Evolutionary conservation across 2,888 invertebrate species (phyloP).

Genomic region (Carpatolechia fugitivella): DNA sequence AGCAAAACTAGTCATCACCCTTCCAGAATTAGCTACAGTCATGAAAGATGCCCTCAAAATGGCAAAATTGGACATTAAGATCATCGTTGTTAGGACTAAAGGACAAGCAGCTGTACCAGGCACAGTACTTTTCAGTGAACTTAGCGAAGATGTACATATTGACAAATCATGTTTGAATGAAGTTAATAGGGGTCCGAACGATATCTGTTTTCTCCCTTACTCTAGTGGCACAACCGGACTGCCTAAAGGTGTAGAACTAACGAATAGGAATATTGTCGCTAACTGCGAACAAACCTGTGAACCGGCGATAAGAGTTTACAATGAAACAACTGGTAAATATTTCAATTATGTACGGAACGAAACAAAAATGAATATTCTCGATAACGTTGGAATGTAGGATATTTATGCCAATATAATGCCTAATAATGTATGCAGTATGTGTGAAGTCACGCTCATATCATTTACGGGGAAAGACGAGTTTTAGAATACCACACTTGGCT

Average conservation of each 20-base stretch:
- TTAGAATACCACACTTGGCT: too few relatives aligned
- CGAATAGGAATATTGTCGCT: constrained; percentile 79
- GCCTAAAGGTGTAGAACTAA: constrained; percentile 86
- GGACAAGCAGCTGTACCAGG: constrained; percentile 58
- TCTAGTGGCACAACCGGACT: constrained; percentile 93
- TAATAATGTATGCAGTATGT: too few relatives aligned
- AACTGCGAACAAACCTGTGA: constrained; percentile 69
- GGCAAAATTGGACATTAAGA: constrained; percentile 72
- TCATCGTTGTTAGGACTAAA: constrained; percentile 70
- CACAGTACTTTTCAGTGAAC: constrained; percentile 81
- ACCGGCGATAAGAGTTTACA: constrained; percentile 41
- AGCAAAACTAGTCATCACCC: constrained; percentile 82
- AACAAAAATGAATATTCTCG: too few relatives aligned
- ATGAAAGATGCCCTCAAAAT: constrained; percentile 71
- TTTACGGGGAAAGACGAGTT: too few relatives aligned
- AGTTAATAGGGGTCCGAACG: constrained; percentile 68
- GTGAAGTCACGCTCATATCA: too few relatives aligned
- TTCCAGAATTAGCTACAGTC: constrained; percentile 67
- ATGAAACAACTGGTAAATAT: constrained; percentile 61
- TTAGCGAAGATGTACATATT: constrained; percentile 76
- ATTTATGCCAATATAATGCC: too few relatives aligned
- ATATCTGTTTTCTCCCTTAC: constrained; percentile 86
- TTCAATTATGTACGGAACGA: neutral
- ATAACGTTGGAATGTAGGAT: too few relatives aligned
- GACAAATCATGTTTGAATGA: constrained; percentile 75